These are phyloP conservation scores for Mus spretus DNA, from an alignment of 2,797 vertebrate genomes.

Conservation along the genomic window DNA sequence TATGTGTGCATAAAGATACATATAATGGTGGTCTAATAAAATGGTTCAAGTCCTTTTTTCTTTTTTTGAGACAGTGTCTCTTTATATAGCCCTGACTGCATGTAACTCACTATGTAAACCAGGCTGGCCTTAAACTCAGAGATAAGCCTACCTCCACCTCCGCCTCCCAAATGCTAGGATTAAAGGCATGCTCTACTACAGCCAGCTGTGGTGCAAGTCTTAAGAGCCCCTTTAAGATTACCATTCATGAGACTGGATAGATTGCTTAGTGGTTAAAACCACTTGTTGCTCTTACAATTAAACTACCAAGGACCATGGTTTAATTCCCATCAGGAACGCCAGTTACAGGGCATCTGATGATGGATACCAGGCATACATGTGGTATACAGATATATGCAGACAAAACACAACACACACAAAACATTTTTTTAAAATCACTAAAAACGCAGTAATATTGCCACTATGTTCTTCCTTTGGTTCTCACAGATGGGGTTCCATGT, in stretches of 20 bases:
- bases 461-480: constrained; percentile 75
- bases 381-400: not conserved
- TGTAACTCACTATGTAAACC: not conserved
- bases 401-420: not conserved
- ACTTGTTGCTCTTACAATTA: not conserved
- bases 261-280: not conserved
- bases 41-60: not conserved
- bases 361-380: not conserved
- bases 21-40: not conserved
- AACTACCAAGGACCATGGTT: not conserved
- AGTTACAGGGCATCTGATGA: not conserved
- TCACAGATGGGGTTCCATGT: constrained; percentile 96
- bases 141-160: not conserved
- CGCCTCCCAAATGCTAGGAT: not conserved
- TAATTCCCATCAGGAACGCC: not conserved
- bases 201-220: not conserved
- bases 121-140: not conserved
- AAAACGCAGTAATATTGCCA: not conserved
- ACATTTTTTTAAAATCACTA: not conserved
- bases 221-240: not conserved
- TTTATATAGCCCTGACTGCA: not conserved
- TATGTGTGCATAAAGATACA: not conserved
- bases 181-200: not conserved
- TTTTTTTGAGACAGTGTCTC: not conserved
- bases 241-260: not conserved